Evolutionary conservation across 2,113 vertebrate species (phyloP).

Genomic region (Cyanoramphus novaezelandiae): DNA sequence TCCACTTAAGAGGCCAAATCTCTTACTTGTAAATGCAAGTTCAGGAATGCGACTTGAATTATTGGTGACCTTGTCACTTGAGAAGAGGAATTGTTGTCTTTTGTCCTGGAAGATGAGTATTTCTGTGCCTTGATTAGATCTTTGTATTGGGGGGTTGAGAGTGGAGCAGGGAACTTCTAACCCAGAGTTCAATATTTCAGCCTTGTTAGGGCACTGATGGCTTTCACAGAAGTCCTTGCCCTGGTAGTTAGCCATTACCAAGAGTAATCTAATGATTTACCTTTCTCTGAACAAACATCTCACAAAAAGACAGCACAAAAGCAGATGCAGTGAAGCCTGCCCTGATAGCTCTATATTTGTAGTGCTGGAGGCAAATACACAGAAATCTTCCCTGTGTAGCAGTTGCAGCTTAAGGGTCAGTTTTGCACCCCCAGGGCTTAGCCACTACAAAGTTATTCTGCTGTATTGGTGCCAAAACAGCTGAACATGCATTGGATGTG

Average conservation of each 20-base stretch:
- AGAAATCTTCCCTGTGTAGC: background rate
- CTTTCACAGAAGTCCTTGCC: background rate
- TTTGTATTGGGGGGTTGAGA: background rate
- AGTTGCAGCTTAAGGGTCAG: background rate
- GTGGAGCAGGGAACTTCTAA: background rate
- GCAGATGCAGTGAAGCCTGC: background rate
- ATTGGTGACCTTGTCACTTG: background rate
- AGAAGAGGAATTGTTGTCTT: background rate
- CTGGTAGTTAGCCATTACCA: slow-evolving; percentile 31
- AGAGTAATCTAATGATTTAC: slow-evolving; percentile 40
- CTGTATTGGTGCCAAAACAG: background rate
- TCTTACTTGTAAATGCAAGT: background rate
- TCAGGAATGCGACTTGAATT: background rate
- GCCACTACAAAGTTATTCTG: background rate
- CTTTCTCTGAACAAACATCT: background rate
- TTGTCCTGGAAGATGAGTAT: background rate
- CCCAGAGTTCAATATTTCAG: background rate
- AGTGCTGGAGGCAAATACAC: background rate
- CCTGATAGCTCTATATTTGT: background rate
- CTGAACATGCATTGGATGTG: background rate
- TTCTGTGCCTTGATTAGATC: background rate
- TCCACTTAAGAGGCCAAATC: background rate
- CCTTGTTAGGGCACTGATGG: background rate
- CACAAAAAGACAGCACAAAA: background rate
- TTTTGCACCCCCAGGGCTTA: background rate